Evolutionary conservation across 2,797 vertebrate species (phyloP).

Genomic region (Sebastes umbrosus): DNA sequence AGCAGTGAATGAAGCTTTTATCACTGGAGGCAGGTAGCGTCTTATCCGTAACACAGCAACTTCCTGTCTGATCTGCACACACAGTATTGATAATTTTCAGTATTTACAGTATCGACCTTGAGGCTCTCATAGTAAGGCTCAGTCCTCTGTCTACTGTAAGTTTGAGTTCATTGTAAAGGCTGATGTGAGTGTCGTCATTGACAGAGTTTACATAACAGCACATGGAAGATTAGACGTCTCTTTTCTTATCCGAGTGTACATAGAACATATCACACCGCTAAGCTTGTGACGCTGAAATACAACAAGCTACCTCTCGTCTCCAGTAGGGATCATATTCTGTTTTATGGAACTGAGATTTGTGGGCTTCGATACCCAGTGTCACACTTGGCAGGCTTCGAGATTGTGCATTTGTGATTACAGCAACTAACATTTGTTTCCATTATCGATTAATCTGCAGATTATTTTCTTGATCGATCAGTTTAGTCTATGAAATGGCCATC

Average conservation of each 20-base stretch:
- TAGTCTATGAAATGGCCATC: background rate
- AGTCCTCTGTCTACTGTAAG: background rate
- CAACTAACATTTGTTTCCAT: background rate
- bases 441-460: background rate
- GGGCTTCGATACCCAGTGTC: background rate
- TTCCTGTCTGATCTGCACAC: background rate
- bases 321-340: background rate
- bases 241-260: background rate
- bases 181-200: constrained; percentile 6
- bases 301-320: background rate
- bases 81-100: background rate
- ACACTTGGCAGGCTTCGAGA: background rate
- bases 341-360: constrained; percentile 10
- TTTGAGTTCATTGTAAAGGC: background rate
- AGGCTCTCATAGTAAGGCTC: background rate
- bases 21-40: background rate
- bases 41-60: background rate
- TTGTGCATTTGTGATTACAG: background rate
- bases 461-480: background rate
- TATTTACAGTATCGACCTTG: background rate
- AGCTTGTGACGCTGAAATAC: background rate
- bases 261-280: background rate
- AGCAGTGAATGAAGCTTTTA: constrained; percentile 17
- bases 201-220: constrained; percentile 40
- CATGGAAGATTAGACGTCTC: background rate